Base-by-base conservation (phyloP, 2,797 vertebrate genomes). In the Argyrosomus regius region DNA sequence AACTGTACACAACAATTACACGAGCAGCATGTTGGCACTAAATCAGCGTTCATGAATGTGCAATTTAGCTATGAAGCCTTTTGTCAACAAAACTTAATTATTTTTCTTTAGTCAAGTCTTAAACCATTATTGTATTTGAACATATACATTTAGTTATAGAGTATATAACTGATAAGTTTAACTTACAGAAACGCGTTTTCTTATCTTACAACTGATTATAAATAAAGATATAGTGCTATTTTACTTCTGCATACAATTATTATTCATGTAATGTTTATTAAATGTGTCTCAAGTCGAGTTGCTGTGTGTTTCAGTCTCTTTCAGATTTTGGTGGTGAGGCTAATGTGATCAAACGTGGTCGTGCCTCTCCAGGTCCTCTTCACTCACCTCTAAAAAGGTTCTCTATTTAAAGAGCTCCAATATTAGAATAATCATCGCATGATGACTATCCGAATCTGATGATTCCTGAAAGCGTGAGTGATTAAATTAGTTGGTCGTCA, bases 391-490 rank as follows among this genome's bases (percentile, higher is more conserved):
- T 41, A 61, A 62, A 74, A 13, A 14, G 16, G 0, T 66, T 63
- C 54, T 57, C 53, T 24, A 48, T 63, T 66, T 50, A 62, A 66
- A 83, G 5, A 26, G 7, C 26, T 49, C 6, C 39, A 24, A 2
- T 24, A 26, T 77, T 20, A 14, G 71, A 72, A 59, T 83, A 66
- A 79, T 46, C 16, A 22, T 43, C 52, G 39, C 57, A 62, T 48
- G 53, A 71, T 67, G 26, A 74, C 61, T 59, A 52, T 62, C n/a
- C 1, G 20, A 64, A 72, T 78, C 9, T 26, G 72, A 57, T 22
- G 41, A 62, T 53, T 2, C 35, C 35, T 6, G 28, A 17, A 65
- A 66, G 17, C 67, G 41, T 41, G 53, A 73, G 24, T 31, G 16
- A 66, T 75, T n/a, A 12, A 52, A 61, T 79, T 3, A 46, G 48